Conservation (phyloP, 2,113 vertebrate species). For the Emydura subglobosa region DNA sequence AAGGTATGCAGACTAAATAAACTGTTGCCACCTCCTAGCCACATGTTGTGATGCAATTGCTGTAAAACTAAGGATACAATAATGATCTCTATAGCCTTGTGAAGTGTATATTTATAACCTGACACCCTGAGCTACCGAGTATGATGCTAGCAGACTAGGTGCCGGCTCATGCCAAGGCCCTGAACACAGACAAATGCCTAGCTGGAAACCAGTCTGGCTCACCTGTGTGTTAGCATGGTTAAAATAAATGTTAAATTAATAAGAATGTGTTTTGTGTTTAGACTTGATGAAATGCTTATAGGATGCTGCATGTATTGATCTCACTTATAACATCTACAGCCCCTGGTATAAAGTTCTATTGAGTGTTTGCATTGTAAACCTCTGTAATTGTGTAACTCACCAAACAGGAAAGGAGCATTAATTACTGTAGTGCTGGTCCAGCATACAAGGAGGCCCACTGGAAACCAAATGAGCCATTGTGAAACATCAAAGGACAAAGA, state of each 20-base stretch:
- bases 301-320: neutral
- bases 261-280: neutral
- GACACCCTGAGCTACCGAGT: neutral
- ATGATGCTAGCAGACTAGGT: neutral
- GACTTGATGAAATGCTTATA: neutral
- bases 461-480: neutral
- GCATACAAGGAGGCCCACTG: neutral
- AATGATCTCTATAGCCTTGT: neutral
- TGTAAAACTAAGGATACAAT: neutral
- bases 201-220: neutral
- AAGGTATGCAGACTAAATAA: neutral
- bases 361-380: neutral
- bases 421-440: neutral
- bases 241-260: neutral
- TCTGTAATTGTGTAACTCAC: neutral
- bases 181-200: neutral
- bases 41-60: neutral
- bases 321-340: neutral
- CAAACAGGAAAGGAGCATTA: neutral
- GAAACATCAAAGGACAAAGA: neutral
- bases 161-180: neutral
- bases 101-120: neutral
- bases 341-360: neutral
- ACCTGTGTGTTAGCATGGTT: neutral
- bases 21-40: neutral